Percentiles rank a stretch among this genome's conserved stretches.
These are phyloP conservation scores for Tachysurus fulvidraco DNA, from an alignment of 2,113 vertebrate species.

Conservation along the genomic window DNA sequence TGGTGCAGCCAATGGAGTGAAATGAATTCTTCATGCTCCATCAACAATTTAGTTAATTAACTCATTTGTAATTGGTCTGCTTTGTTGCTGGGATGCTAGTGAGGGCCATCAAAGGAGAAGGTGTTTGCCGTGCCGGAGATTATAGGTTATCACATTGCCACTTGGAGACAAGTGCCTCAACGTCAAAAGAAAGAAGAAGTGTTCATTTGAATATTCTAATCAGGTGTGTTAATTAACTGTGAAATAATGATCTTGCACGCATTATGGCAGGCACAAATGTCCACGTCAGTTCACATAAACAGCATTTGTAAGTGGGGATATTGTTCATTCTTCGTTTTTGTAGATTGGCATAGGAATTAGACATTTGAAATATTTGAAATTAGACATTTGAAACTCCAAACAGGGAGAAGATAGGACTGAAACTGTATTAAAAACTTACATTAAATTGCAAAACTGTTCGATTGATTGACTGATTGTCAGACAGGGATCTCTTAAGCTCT, in stretches of 20 bases:
- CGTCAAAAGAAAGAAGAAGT: conserved; percentile 66
- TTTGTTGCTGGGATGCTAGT: conserved; percentile 97
- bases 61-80: conserved; percentile 99
- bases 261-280: conserved; percentile 68
- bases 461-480: background rate
- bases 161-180: conserved; percentile 73
- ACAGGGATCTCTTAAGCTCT: background rate
- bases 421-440: background rate
- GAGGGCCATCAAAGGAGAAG: conserved; percentile 95
- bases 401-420: background rate
- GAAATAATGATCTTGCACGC: conserved; percentile 74
- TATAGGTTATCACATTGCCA: conserved; percentile 84
- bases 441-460: background rate
- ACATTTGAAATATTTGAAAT: background rate
- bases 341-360: background rate
- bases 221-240: conserved; percentile 80
- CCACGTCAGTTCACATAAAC: conserved; percentile 67
- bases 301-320: conserved; percentile 36
- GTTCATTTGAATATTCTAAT: conserved; percentile 83
- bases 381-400: background rate
- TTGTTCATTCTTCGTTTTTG: conserved; percentile 13
- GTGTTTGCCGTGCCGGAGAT: conserved; percentile 92
- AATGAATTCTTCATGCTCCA: conserved; percentile 99
- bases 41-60: conserved; percentile 99
- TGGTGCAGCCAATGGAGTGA: conserved; percentile 94